Evolutionary conservation across 2,888 invertebrate species (phyloP).

Genomic region (Papilio elwesi): DNA sequence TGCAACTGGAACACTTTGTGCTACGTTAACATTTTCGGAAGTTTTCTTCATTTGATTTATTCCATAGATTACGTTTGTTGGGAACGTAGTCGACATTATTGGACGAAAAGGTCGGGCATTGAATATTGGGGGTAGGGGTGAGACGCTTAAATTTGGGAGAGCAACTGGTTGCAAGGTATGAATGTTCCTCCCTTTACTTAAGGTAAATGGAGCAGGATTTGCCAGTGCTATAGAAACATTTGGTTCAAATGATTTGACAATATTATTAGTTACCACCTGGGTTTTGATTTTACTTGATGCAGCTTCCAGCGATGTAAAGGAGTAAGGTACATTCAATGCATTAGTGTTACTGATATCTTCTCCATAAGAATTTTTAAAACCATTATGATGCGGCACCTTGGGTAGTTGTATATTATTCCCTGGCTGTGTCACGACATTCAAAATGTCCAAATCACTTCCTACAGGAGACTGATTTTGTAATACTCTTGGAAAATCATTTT

Average conservation of each 20-base stretch:
- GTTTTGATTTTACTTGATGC: conserved; percentile 75
- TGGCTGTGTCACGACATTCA: conserved; percentile 56
- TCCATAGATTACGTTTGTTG: conserved; percentile 60
- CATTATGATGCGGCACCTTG: conserved; percentile 65
- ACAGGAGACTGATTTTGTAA: conserved; percentile 62
- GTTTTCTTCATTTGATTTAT: conserved; percentile 64
- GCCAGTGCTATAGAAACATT: conserved; percentile 70
- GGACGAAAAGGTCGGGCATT: conserved; percentile 84
- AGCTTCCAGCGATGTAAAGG: conserved; percentile 71
- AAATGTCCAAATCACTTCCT: conserved; percentile 58
- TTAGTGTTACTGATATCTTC: conserved; percentile 70
- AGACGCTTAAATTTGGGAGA: conserved; percentile 86
- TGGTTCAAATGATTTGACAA: conserved; percentile 51
- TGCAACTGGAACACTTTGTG: conserved; percentile 87
- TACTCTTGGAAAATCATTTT: conserved; percentile 56
- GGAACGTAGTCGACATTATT: conserved; percentile 55
- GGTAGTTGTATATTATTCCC: conserved; percentile 64
- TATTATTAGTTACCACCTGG: conserved; percentile 64
- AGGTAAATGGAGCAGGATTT: conserved; percentile 75
- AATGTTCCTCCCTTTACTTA: conserved; percentile 76
- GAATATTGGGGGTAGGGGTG: conserved; percentile 86
- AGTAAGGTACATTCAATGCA: conserved; percentile 65
- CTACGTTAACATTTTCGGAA: conserved; percentile 77
- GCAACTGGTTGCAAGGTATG: conserved; percentile 84
- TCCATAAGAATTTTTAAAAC: conserved; percentile 77